These are phyloP conservation scores for Amiota communis DNA, from an alignment of 2,888 invertebrate species.

Conservation along the genomic window DNA sequence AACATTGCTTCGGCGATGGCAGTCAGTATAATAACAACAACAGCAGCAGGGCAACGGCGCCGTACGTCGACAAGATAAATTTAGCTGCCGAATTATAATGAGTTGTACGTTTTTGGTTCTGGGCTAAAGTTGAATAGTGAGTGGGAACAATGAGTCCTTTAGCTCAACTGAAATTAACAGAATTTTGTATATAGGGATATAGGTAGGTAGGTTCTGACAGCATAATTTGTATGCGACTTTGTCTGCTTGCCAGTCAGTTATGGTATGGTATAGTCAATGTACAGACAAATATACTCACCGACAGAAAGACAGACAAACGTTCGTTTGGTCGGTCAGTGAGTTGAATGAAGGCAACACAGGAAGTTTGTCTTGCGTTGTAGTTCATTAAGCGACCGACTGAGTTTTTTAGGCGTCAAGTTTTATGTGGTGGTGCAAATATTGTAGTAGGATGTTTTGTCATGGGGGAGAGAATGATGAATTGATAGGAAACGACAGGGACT, in stretches of 20 bases:
- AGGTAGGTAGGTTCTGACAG: slow-evolving; percentile 11
- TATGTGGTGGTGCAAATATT: not conserved
- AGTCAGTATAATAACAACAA: not conserved
- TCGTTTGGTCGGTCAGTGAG: slow-evolving; percentile 10
- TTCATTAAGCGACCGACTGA: slow-evolving; percentile 55
- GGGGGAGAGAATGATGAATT: too few relatives aligned
- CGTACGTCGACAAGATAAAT: not conserved
- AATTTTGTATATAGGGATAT: slow-evolving; percentile 28
- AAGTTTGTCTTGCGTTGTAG: slow-evolving; percentile 45
- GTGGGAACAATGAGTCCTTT: slow-evolving; percentile 11
- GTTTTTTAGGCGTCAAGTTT: slow-evolving; percentile 6
- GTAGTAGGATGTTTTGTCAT: too few relatives aligned
- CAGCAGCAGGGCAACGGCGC: not conserved
- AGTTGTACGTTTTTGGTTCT: slow-evolving; percentile 39
- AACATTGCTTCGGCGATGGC: slow-evolving; percentile 4
- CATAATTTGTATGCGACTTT: slow-evolving; percentile 12
- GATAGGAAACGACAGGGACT: too few relatives aligned
- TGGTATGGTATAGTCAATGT: slow-evolving; percentile 3
- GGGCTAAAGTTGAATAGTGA: not conserved
- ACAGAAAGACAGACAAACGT: not conserved
- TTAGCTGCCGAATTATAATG: slow-evolving; percentile 54
- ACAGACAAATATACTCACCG: not conserved
- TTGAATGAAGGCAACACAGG: slow-evolving; percentile 39
- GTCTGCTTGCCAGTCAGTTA: not conserved
- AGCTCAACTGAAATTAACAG: not conserved